These are phyloP conservation scores for Adrianichthys oophorus DNA, from an alignment of 2,797 vertebrate genomes.

Conservation along the genomic window DNA sequence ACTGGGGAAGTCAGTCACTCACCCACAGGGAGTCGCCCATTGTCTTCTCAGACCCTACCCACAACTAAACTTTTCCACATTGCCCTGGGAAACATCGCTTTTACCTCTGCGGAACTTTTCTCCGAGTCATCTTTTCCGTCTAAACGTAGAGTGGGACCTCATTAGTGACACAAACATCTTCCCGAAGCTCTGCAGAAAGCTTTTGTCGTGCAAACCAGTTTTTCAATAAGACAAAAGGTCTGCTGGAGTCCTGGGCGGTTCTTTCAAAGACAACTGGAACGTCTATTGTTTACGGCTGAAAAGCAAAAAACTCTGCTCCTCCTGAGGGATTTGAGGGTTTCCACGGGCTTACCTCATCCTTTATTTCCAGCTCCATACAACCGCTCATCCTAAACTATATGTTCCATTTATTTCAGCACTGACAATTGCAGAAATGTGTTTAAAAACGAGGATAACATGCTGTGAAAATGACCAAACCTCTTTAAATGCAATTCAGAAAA, in stretches of 20 bases:
- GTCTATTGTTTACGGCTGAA: conserved; percentile 40
- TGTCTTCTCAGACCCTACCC: conserved; percentile 52
- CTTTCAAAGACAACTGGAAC: conserved; percentile 37
- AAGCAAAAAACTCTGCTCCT: conserved; percentile 17
- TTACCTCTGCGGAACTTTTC: conserved; percentile 4
- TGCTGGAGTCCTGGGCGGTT: conserved; percentile 29
- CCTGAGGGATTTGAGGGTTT: conserved; percentile 19
- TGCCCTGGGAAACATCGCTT: conserved; percentile 28
- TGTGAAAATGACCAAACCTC: no score
- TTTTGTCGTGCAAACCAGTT: conserved; percentile 30
- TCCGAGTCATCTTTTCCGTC: neutral
- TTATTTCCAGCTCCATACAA: no score
- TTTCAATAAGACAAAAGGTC: conserved; percentile 39
- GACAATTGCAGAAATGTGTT: no score
- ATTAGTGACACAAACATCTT: conserved; percentile 4
- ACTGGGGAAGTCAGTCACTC: conserved; percentile 61
- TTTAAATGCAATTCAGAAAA: no score
- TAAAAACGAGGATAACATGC: no score
- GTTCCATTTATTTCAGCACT: no score
- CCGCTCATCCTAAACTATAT: no score
- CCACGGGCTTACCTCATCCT: conserved; percentile 9
- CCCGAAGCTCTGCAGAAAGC: conserved; percentile 2
- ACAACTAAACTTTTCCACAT: conserved; percentile 37
- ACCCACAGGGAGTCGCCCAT: conserved; percentile 61
- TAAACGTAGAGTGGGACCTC: conserved; percentile 17